phyloP scores from a whole-genome alignment of 2,797 vertebrate species.

The Anabas testudineus region DNA sequence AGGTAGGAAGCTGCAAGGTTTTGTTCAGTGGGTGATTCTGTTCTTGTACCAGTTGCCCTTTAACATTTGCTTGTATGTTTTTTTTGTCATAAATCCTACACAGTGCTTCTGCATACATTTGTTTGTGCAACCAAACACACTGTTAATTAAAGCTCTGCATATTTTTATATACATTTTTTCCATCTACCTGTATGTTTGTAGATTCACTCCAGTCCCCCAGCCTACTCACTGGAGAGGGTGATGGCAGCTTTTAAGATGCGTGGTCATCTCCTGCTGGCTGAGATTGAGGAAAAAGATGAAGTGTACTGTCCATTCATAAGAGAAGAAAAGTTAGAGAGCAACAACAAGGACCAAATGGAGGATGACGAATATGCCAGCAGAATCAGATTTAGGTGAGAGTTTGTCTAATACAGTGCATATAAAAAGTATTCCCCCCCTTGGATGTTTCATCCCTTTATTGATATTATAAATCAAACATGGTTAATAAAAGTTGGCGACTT shows the following conservation, averaged over 20 bases:
- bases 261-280: slow-evolving; percentile 86
- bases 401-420: background rate
- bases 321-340: slow-evolving; percentile 70
- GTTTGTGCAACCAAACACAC: background rate
- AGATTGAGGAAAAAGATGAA: slow-evolving; percentile 89
- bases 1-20: slow-evolving; percentile 75
- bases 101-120: background rate
- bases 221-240: slow-evolving; percentile 85
- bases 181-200: slow-evolving; percentile 56
- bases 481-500: too few relatives aligned
- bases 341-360: slow-evolving; percentile 67
- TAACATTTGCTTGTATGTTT: background rate
- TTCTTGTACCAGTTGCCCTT: slow-evolving; percentile 10
- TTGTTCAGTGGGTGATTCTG: background rate
- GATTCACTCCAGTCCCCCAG: slow-evolving; percentile 85
- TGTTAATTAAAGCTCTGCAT: slow-evolving; percentile 6
- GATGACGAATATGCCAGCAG: slow-evolving; percentile 49
- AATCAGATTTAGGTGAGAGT: slow-evolving; percentile 80
- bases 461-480: too few relatives aligned
- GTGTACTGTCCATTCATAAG: slow-evolving; percentile 82
- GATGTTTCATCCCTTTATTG: too few relatives aligned
- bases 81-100: background rate
- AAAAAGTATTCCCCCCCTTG: too few relatives aligned
- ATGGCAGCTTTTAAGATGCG: slow-evolving; percentile 89
- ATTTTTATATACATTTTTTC: too few relatives aligned